These are phyloP conservation scores for Puffinus mauretanicus DNA, from an alignment of 2,113 vertebrate species.

Conservation along the genomic window DNA sequence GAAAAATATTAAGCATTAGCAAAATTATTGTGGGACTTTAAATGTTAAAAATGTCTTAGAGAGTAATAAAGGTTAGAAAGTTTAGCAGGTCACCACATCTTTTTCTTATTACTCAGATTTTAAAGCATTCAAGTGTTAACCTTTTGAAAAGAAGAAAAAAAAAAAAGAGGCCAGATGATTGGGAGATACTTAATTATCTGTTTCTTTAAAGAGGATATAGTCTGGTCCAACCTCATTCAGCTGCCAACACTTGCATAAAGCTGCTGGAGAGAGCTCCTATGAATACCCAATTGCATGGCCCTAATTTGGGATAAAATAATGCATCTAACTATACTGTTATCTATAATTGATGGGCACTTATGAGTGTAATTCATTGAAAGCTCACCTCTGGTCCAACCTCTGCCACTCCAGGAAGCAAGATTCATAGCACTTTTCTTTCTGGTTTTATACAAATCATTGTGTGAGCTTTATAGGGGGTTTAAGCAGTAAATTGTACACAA, in stretches of 20 bases:
- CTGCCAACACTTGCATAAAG: slow-evolving; percentile 64
- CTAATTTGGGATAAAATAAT: slow-evolving; percentile 89
- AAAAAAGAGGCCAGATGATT: slow-evolving; percentile 76
- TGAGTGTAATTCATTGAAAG: slow-evolving; percentile 85
- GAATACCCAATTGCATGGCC: slow-evolving; percentile 70
- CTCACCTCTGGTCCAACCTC: slow-evolving; percentile 83
- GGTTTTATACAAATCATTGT: slow-evolving; percentile 65
- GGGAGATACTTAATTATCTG: slow-evolving; percentile 82
- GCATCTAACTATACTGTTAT: slow-evolving; percentile 84
- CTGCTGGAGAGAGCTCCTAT: slow-evolving; percentile 66
- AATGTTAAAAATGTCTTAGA: slow-evolving; percentile 46
- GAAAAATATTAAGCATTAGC: slow-evolving; percentile 9
- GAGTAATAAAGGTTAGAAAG: slow-evolving; percentile 57
- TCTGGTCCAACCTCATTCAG: slow-evolving; percentile 65
- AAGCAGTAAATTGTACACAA: slow-evolving; percentile 50
- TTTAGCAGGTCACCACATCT: slow-evolving; percentile 60
- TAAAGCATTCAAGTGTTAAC: slow-evolving; percentile 82
- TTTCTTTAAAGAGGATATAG: slow-evolving; percentile 80
- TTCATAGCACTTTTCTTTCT: slow-evolving; percentile 51
- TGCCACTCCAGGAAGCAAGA: slow-evolving; percentile 71
- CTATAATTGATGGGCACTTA: slow-evolving; percentile 88
- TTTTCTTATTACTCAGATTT: slow-evolving; percentile 70
- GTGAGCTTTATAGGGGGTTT: slow-evolving; percentile 35
- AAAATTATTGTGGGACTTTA: slow-evolving; percentile 10
- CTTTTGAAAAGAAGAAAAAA: slow-evolving; percentile 79